Percentiles rank a stretch among this genome's conserved stretches.
phyloP scores from a whole-genome alignment of 2,113 vertebrate species.

The Hymenochirus boettgeri region DNA sequence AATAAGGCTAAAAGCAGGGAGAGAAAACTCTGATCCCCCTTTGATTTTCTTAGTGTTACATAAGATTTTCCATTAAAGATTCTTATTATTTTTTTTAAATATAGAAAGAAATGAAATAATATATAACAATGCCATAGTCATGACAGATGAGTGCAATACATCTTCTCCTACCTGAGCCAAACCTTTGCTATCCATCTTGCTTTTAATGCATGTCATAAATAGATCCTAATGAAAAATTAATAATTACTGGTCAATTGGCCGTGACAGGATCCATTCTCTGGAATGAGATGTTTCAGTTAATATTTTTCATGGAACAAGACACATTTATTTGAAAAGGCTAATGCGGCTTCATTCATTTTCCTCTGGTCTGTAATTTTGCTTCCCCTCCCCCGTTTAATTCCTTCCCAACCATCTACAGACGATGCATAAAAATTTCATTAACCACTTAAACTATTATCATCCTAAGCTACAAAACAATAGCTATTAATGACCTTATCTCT shows the following conservation, averaged over 20 bases:
- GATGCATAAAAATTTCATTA: slow-evolving; percentile 47
- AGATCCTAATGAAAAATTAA: slow-evolving; percentile 46
- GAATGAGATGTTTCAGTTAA: slow-evolving; percentile 31
- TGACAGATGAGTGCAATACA: slow-evolving; percentile 46
- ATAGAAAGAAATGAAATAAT: neutral
- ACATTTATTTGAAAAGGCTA: slow-evolving; percentile 39
- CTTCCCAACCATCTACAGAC: slow-evolving; percentile 20
- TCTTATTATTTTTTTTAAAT: slow-evolving; percentile 13
- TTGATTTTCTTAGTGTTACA: too few relatives aligned
- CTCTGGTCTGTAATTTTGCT: slow-evolving; percentile 26
- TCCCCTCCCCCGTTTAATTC: slow-evolving; percentile 4
- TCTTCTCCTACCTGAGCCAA: slow-evolving; percentile 3
- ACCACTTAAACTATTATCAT: slow-evolving; percentile 46
- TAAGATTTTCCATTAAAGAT: too few relatives aligned
- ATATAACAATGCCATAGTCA: slow-evolving; percentile 28
- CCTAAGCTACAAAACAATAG: slow-evolving; percentile 42
- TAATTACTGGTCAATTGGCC: slow-evolving; percentile 29
- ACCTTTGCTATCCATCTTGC: slow-evolving; percentile 40
- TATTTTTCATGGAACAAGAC: slow-evolving; percentile 33
- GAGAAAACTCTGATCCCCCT: too few relatives aligned
- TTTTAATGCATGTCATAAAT: slow-evolving; percentile 41
- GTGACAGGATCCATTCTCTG: slow-evolving; percentile 35
- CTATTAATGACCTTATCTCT: slow-evolving; percentile 47
- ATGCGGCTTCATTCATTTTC: slow-evolving; percentile 20
- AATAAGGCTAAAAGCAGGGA: too few relatives aligned